These are phyloP conservation scores for Pluvianellus socialis DNA, from an alignment of 2,113 vertebrate genomes.

Conservation along the genomic window DNA sequence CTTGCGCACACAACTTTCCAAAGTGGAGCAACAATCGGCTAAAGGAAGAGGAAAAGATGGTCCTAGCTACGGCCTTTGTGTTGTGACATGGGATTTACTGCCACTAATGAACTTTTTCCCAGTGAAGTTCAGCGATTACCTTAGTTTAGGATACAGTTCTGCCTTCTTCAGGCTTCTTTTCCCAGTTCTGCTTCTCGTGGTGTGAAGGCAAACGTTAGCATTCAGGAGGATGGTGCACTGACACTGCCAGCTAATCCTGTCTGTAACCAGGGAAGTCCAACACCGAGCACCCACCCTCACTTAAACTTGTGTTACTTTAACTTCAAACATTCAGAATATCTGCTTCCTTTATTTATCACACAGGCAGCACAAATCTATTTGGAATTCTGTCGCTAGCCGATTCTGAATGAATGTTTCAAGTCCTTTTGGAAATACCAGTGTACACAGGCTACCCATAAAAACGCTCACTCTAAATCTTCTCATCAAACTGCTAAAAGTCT, in stretches of 20 bases:
- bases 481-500: background rate
- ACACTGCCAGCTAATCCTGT: background rate
- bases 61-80: background rate
- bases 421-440: background rate
- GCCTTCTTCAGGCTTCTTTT: background rate
- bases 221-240: background rate
- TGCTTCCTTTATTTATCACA: background rate
- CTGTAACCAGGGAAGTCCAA: background rate
- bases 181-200: background rate
- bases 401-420: background rate
- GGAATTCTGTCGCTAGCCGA: background rate
- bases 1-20: background rate
- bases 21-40: background rate
- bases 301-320: background rate
- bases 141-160: background rate
- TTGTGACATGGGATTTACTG: background rate
- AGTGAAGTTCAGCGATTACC: background rate
- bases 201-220: rapidly evolving
- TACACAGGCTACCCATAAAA: background rate
- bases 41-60: background rate
- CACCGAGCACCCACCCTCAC: background rate
- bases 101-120: background rate
- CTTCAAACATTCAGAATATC: background rate
- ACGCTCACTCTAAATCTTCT: background rate
- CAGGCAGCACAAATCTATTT: background rate